Evolutionary conservation across 1,140 invertebrate genomes (phyloP).

Genomic region (Nebria ingens): DNA sequence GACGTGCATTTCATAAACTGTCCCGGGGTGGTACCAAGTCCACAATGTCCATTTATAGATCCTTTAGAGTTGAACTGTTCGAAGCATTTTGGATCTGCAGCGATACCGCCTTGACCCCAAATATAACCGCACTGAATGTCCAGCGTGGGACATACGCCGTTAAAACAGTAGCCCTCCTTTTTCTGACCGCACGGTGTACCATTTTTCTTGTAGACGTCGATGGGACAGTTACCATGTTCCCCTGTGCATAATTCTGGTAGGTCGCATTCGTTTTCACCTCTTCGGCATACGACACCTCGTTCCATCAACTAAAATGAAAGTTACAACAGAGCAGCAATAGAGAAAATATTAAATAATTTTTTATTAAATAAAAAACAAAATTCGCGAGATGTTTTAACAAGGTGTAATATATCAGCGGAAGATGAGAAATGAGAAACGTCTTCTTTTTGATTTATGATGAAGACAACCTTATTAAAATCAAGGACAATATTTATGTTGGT

Average conservation of each 20-base stretch:
- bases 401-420: neutral
- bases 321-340: neutral
- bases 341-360: slow-evolving; percentile 2
- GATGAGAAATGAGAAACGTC: too few species aligned
- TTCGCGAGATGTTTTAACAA: neutral
- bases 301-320: slow-evolving; percentile 50
- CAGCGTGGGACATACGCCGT: slow-evolving; percentile 81
- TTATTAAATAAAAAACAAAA: slow-evolving; percentile 4
- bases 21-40: slow-evolving; percentile 57
- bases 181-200: slow-evolving; percentile 64
- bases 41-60: slow-evolving; percentile 87
- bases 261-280: slow-evolving; percentile 84
- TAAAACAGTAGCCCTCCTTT: slow-evolving; percentile 79
- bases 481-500: too few species aligned
- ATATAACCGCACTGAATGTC: slow-evolving; percentile 79
- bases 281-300: slow-evolving; percentile 68
- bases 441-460: too few species aligned
- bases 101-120: slow-evolving; percentile 71
- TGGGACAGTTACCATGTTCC: slow-evolving; percentile 72
- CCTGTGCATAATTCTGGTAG: slow-evolving; percentile 87
- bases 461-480: too few species aligned
- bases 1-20: slow-evolving; percentile 76
- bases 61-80: slow-evolving; percentile 91
- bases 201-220: slow-evolving; percentile 83
- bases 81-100: slow-evolving; percentile 77